phyloP scores from a whole-genome alignment of 2,113 vertebrate genomes.

The Myotis brandtii region DNA sequence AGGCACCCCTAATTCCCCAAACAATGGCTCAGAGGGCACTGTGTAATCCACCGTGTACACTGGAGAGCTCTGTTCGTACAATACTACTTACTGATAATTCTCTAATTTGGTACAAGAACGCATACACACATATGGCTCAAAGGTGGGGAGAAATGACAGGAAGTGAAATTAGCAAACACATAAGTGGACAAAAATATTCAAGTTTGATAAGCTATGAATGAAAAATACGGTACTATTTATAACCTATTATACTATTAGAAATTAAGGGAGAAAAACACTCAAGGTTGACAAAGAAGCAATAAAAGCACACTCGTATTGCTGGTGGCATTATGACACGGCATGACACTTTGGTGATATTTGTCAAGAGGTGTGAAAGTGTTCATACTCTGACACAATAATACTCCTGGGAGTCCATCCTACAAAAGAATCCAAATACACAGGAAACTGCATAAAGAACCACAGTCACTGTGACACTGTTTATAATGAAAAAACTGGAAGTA shows the following conservation, averaged over 20 bases:
- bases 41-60: accelerated
- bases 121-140: accelerated
- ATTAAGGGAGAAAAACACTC: background rate
- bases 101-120: background rate
- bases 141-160: background rate
- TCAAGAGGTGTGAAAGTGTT: background rate
- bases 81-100: background rate
- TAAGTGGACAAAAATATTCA: background rate
- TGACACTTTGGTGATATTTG: background rate
- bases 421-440: background rate
- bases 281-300: background rate
- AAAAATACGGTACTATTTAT: background rate
- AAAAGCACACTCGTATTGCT: accelerated
- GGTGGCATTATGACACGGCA: background rate
- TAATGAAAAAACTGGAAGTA: background rate
- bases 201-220: background rate
- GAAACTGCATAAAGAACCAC: background rate
- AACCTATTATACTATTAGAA: background rate
- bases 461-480: background rate
- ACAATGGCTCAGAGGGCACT: background rate
- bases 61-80: background rate
- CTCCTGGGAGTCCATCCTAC: background rate
- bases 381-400: accelerated
- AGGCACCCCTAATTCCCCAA: conserved; percentile 48
- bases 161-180: background rate